These are phyloP conservation scores for Drosophila antonietae DNA, from an alignment of 2,888 invertebrate species.

Conservation along the genomic window DNA sequence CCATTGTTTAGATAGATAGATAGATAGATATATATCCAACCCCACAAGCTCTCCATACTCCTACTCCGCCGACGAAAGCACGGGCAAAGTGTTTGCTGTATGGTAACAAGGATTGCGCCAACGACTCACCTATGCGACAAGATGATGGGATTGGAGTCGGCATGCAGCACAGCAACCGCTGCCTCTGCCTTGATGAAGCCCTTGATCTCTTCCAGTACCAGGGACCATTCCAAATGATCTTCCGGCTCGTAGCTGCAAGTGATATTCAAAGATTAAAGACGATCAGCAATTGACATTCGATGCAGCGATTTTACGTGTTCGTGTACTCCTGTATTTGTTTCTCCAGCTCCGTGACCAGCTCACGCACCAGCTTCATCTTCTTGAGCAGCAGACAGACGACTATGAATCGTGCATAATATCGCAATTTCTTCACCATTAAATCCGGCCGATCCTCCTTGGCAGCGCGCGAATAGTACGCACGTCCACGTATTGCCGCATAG, in stretches of 20 bases:
- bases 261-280: slow-evolving; percentile 1
- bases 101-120: slow-evolving; percentile 48
- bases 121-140: slow-evolving; percentile 91
- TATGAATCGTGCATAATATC: slow-evolving; percentile 98
- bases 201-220: slow-evolving; percentile 97
- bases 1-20: slow-evolving; percentile 10
- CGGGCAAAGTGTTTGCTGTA: slow-evolving; percentile 82
- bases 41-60: slow-evolving; percentile 80
- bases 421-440: slow-evolving; percentile 97
- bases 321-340: slow-evolving; percentile 98
- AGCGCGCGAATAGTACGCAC: slow-evolving; percentile 97
- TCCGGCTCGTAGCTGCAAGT: slow-evolving; percentile 93
- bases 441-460: slow-evolving; percentile 97
- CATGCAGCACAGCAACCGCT: slow-evolving; percentile 93
- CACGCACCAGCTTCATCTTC: slow-evolving; percentile 96
- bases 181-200: slow-evolving; percentile 97
- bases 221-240: slow-evolving; percentile 97
- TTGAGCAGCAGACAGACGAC: slow-evolving; percentile 97
- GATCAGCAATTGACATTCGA: slow-evolving; percentile 22
- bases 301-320: slow-evolving; percentile 86
- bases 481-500: slow-evolving; percentile 96
- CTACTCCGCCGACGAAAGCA: slow-evolving; percentile 85
- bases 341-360: slow-evolving; percentile 95
- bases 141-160: slow-evolving; percentile 93
- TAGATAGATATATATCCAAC: slow-evolving; percentile 37